These are phyloP conservation scores for Gorilla gorilla DNA, from an alignment of 2,113 vertebrate species.

Conservation along the genomic window DNA sequence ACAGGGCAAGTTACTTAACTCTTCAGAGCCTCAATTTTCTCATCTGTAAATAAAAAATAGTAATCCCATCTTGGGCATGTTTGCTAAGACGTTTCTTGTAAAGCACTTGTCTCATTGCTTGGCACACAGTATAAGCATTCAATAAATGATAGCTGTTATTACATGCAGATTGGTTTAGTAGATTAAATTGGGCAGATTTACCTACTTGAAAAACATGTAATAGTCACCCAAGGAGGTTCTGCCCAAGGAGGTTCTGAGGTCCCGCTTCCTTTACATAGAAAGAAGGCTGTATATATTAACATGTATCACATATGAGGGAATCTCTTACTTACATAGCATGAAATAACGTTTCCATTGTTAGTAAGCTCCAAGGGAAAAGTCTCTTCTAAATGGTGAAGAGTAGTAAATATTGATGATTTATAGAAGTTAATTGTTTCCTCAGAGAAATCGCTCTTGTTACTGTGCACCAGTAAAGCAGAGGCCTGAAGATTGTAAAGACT, in stretches of 20 bases:
- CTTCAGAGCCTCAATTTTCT: neutral
- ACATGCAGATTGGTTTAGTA: neutral
- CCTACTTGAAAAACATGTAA: neutral
- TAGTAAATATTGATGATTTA: neutral
- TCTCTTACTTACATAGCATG: neutral
- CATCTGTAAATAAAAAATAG: neutral
- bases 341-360: neutral
- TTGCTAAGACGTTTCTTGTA: neutral
- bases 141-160: neutral
- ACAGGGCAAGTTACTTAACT: neutral
- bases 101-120: neutral
- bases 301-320: neutral
- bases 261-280: neutral
- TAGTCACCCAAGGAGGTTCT: neutral
- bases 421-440: neutral
- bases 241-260: neutral
- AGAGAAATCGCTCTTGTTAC: neutral
- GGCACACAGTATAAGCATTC: neutral
- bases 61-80: neutral
- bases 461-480: neutral
- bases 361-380: neutral
- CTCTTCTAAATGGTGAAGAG: neutral
- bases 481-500: neutral
- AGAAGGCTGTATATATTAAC: neutral
- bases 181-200: neutral